Evolutionary conservation across 2,797 vertebrate genomes (phyloP), one percentile per base, ranked within the genome.

Genomic region (Tachyglossus aculeatus): DNA sequence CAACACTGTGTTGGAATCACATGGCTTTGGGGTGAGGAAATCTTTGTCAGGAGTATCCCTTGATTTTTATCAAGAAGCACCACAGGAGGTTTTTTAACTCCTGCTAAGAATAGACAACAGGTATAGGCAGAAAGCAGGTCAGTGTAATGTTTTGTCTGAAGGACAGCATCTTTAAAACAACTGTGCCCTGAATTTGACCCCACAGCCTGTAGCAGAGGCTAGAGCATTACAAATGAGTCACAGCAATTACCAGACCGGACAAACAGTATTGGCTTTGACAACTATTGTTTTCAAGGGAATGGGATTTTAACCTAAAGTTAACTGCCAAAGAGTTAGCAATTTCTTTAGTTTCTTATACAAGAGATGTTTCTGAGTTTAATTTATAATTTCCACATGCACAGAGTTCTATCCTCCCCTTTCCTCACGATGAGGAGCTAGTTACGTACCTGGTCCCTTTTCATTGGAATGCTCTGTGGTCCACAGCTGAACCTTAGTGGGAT

Each of bases 211-310:
- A 77, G 81, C 77, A 70, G 66, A 71, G 67, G 25, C 21, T 74
- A 70, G 67, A 68, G 66, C 74, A 56, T 2, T 41, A 19, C 34
- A 39, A 58, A 2, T 84, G 84, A 87, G 64, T 90, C 88, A 90
- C 41, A 54, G 66, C 63, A 40, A 67, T 74, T 47, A 71, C 37
- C 55, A 27, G 82, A 0, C 1, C 74, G 57, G 74, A 40, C 67
- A 15, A 64, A 45, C 59, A 13, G 14, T 52, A 5, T 55, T 5
- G 24, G 71, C 50, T 40, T 64, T 12, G 53, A 52, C 56, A 25
- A 12, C 56, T 67, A 5, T 2, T 32, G 50, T 13, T 5, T 55
- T 53, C 37, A 52, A 27, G 50, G 37, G 68, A 60, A 16, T 51
- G 24, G 45, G 34, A 50, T n/a, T 32, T 25, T 58, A n/a, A 3